Conservation (phyloP, 2,797 vertebrate species). For the Danionella dracula region DNA sequence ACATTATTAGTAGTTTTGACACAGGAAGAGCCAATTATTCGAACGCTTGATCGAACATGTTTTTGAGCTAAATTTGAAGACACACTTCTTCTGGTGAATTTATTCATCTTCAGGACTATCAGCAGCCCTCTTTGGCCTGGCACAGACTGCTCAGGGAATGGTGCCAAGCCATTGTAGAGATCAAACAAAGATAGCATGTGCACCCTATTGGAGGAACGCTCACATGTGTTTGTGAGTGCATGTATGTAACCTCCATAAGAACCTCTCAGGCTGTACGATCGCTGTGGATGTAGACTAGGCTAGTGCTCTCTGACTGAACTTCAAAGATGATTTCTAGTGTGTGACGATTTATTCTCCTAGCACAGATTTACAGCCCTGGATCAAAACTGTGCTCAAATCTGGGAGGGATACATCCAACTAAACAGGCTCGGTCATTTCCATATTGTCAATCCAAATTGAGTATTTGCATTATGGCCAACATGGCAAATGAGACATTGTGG, state of each 20-base stretch:
- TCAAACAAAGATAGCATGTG: background rate
- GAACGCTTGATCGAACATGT: too few relatives aligned
- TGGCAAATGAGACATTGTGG: background rate
- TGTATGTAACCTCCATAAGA: background rate
- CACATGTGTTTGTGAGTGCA: background rate
- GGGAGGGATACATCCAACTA: constrained; percentile 8
- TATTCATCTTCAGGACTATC: too few relatives aligned
- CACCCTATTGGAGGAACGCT: too few relatives aligned
- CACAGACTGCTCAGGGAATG: too few relatives aligned
- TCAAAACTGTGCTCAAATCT: constrained; percentile 8
- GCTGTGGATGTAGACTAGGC: constrained; percentile 14
- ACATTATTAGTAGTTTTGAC: too few relatives aligned
- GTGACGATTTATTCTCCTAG: too few relatives aligned
- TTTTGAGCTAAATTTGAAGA: too few relatives aligned
- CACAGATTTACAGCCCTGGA: background rate
- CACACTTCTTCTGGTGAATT: too few relatives aligned
- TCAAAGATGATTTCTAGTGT: constrained; percentile 12
- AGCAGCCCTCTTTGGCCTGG: too few relatives aligned
- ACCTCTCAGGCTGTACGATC: constrained; percentile 8
- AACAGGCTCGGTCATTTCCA: constrained; percentile 22
- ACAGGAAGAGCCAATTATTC: too few relatives aligned
- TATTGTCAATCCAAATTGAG: constrained; percentile 13
- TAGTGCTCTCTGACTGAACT: constrained; percentile 6
- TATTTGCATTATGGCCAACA: constrained; percentile 14
- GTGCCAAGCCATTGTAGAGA: too few relatives aligned